Percentiles rank a stretch among this genome's conserved stretches.
These are phyloP conservation scores for Craniophora ligustri DNA, from an alignment of 2,888 invertebrate genomes.

Conservation along the genomic window DNA sequence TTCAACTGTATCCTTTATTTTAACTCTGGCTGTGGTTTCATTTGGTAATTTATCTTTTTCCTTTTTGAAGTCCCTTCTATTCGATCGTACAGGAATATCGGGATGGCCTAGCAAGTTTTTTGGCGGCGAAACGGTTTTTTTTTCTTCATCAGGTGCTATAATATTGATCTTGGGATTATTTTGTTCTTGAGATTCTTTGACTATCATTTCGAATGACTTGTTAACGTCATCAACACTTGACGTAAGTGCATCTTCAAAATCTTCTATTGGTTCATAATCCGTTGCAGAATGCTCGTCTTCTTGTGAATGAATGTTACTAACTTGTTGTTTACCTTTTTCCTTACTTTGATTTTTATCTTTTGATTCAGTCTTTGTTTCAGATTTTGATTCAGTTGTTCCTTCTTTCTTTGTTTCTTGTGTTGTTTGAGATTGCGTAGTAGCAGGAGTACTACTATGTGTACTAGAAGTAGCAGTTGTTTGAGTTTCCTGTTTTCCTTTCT, in stretches of 20 bases:
- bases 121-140: conserved; percentile 78
- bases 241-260: conserved; percentile 83
- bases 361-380: conserved; percentile 55
- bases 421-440: conserved; percentile 46
- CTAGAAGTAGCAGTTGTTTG: conserved; percentile 27
- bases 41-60: conserved; percentile 84
- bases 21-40: conserved; percentile 76
- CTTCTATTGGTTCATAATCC: conserved; percentile 77
- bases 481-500: conserved; percentile 73
- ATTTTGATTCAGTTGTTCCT: conserved; percentile 62
- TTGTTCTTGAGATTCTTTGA: conserved; percentile 64
- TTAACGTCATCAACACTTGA: conserved; percentile 81
- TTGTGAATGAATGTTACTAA: conserved; percentile 38
- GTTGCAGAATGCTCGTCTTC: conserved; percentile 36
- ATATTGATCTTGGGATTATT: conserved; percentile 76
- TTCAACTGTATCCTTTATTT: conserved; percentile 78
- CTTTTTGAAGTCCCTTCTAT: conserved; percentile 85
- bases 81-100: conserved; percentile 87
- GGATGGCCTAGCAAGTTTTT: conserved; percentile 88
- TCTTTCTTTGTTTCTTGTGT: conserved; percentile 56
- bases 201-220: conserved; percentile 81
- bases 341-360: conserved; percentile 54
- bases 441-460: conserved; percentile 37
- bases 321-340: conserved; percentile 74
- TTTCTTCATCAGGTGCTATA: conserved; percentile 71